phyloP scores from a whole-genome alignment of 2,113 vertebrate species.

The Anguilla rostrata region DNA sequence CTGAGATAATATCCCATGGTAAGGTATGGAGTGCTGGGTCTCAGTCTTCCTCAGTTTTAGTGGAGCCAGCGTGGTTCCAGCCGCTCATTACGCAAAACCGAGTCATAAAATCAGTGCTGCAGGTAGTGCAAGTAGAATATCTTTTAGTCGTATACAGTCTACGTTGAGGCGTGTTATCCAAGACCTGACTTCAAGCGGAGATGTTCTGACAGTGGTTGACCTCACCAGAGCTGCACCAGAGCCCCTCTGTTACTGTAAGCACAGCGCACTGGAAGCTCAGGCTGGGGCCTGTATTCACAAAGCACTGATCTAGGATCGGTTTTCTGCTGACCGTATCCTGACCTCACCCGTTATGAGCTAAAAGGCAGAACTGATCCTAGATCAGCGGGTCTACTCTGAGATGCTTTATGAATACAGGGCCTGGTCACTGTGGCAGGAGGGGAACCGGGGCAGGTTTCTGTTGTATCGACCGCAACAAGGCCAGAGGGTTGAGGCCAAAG shows the following conservation, averaged over 20 bases:
- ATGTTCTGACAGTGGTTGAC: not conserved
- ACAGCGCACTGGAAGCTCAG: not conserved
- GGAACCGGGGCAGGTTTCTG: too few species aligned
- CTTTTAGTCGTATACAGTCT: not conserved
- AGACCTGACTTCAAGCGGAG: not conserved
- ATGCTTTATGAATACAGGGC: not conserved
- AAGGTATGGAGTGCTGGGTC: not conserved
- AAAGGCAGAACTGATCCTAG: not conserved
- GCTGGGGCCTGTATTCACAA: not conserved
- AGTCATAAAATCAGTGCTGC: not conserved
- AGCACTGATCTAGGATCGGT: not conserved
- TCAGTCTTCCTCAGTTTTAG: not conserved
- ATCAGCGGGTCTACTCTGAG: not conserved
- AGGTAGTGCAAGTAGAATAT: not conserved
- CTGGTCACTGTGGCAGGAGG: not conserved
- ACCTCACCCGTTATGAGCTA: not conserved
- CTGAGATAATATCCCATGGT: slow-evolving; percentile 5
- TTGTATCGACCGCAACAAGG: not conserved
- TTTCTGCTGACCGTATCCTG: not conserved
- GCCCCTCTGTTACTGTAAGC: not conserved
- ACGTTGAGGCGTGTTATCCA: not conserved
- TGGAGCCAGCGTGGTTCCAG: not conserved
- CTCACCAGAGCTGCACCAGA: not conserved
- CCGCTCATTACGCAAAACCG: not conserved
- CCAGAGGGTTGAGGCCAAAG: not conserved